A percentile compares a stretch with the other conserved stretches of the same genome.
Conservation (phyloP, 2,113 vertebrate species). For the Epinephelus lanceolatus region DNA sequence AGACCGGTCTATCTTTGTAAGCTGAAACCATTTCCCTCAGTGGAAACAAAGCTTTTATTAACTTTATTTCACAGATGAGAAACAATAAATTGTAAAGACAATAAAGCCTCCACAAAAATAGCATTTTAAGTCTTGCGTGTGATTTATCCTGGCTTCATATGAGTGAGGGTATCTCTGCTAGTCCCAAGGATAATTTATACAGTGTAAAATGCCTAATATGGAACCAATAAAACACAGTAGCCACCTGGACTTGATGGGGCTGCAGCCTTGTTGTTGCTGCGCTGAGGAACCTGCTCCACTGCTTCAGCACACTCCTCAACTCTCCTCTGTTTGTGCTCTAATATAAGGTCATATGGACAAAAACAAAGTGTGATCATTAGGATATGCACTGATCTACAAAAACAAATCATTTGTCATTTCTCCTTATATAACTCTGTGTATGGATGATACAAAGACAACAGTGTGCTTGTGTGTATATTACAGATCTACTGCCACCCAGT, state of each 20-base stretch:
- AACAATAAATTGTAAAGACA: no score
- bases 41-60: no score
- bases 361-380: not conserved
- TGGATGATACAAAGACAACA: not conserved
- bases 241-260: constrained; percentile 50
- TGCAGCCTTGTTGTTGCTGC: constrained; percentile 9
- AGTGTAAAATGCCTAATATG: not conserved
- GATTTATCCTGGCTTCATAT: no score
- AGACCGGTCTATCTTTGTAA: no score
- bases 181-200: no score
- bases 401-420: not conserved
- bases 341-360: not conserved
- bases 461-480: not conserved
- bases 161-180: no score
- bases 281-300: constrained; percentile 3
- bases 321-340: constrained; percentile 36
- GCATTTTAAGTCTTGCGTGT: no score
- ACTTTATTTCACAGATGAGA: no score
- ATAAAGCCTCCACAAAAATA: no score
- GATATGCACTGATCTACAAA: not conserved
- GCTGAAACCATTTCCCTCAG: no score
- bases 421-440: not conserved
- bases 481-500: constrained; percentile 66
- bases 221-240: not conserved
- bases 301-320: not conserved